Conservation (phyloP, 2,113 vertebrate species). For the Anolis sagrei region DNA sequence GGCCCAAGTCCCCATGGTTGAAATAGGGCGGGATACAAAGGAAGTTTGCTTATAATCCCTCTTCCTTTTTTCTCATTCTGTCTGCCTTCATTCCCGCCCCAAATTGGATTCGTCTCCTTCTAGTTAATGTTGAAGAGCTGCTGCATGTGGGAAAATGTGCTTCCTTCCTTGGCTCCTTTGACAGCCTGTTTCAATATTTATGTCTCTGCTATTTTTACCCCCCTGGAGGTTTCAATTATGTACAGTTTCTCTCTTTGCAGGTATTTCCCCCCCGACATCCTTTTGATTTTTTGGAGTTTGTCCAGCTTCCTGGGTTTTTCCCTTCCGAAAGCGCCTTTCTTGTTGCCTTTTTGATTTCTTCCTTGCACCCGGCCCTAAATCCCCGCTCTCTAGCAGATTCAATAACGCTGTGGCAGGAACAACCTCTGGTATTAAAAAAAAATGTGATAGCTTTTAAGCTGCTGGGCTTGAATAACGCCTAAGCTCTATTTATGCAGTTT, state of each 20-base stretch:
- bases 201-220: slow-evolving; percentile 11
- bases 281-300: slow-evolving; percentile 3
- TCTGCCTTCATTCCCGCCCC: not conserved
- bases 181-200: slow-evolving; percentile 21
- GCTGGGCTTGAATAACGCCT: slow-evolving; percentile 8
- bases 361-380: too few species aligned
- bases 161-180: not conserved
- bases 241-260: slow-evolving; percentile 30
- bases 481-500: slow-evolving; percentile 32
- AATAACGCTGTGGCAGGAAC: not conserved
- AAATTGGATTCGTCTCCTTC: not conserved
- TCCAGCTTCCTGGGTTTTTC: not conserved
- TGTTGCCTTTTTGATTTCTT: slow-evolving; percentile 8
- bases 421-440: slow-evolving; percentile 8
- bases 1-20: too few species aligned
- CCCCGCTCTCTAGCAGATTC: slow-evolving; percentile 18
- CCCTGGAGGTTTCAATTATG: slow-evolving; percentile 36
- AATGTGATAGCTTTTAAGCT: slow-evolving; percentile 3
- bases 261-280: slow-evolving; percentile 32
- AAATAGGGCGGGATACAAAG: too few species aligned
- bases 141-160: not conserved
- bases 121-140: not conserved
- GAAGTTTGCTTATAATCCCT: not conserved
- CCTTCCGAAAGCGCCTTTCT: not conserved
- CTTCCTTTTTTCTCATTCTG: not conserved